Evolutionary conservation across 2,888 invertebrate genomes (phyloP), one percentile per base, ranked within the genome.

Genomic region (Aleiodes leptofemur): DNA sequence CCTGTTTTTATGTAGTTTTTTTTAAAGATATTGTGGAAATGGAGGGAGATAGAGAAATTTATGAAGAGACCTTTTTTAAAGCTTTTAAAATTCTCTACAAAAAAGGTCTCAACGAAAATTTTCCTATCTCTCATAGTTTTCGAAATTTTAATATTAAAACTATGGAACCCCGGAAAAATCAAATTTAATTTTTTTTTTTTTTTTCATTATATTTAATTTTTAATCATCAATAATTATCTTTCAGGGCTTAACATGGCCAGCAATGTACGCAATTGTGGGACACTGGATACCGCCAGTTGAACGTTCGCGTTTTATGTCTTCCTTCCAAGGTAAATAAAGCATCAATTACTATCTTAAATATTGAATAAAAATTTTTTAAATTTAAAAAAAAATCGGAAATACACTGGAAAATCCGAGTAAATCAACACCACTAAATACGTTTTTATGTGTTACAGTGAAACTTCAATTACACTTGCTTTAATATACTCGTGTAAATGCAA

Each of bases 271-370:
- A 0, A 90, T 94, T 75, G 94, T 94, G 38, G 94, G 94, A 4
- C 92, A 92, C 82, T 94, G 94, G 94, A 94, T 94, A 78, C 94
- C 94, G 8, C 90, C 93, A n/a, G 91, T 91, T 7, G 94, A 94
- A 86, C 90, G 94, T 70, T 94, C 94, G 71, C 91, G 94, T 73
- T 94, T 94, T 86, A 94, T 94, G 94, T 94, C 94, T 61, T 94
- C 94, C 84, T 94, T 94, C 88, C 93, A 94, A 93, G 92, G 92
- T 92, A 88, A 86, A 83, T 80, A 43, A 43, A 43, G 43, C 3
- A 43, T 43, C 7, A 43, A 8, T 43, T 8, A 43, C 4, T 43
- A 9, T 61, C 51, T 48, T 11, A n/a, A 53, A 11, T 38, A 64
- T 56, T 56, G 31, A 14, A 68, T 34, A 51, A 34, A 34, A 23